Evolutionary conservation across 2,797 vertebrate species (phyloP).

Genomic region (Molossus alvarezi): DNA sequence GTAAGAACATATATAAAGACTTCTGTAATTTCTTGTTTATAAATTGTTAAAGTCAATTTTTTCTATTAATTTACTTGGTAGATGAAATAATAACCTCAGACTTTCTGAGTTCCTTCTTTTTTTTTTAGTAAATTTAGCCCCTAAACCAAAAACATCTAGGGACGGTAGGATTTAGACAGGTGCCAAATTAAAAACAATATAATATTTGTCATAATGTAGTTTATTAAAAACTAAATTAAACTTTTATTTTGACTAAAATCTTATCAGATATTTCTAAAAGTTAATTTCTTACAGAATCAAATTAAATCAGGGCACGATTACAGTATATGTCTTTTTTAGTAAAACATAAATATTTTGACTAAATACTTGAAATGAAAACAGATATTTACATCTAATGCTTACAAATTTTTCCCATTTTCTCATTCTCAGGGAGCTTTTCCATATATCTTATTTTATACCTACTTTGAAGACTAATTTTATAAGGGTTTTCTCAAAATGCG

Average conservation of each 20-base stretch:
- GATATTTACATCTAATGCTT: background rate
- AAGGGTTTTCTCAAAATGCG: slow-evolving; percentile 23
- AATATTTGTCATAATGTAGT: background rate
- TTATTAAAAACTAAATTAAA: background rate
- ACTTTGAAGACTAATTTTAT: background rate
- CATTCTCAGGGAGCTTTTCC: background rate
- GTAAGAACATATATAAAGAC: background rate
- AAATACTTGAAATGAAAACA: slow-evolving; percentile 35
- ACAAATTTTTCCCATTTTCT: background rate
- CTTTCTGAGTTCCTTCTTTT: background rate
- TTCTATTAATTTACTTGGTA: background rate
- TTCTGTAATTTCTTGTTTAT: background rate
- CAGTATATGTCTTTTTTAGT: background rate
- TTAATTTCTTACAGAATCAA: slow-evolving; percentile 28
- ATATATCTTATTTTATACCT: background rate
- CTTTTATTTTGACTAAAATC: slow-evolving; percentile 45
- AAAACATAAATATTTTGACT: background rate
- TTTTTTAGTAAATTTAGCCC: background rate
- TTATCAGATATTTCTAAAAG: background rate
- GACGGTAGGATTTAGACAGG: background rate
- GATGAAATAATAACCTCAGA: background rate
- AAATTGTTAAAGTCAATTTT: slow-evolving; percentile 1
- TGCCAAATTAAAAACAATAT: slow-evolving; percentile 45
- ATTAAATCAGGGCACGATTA: background rate
- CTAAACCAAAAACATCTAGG: background rate